Evolutionary conservation across 2,113 vertebrate species (phyloP).

Genomic region (Dicerorhinus sumatrensis): DNA sequence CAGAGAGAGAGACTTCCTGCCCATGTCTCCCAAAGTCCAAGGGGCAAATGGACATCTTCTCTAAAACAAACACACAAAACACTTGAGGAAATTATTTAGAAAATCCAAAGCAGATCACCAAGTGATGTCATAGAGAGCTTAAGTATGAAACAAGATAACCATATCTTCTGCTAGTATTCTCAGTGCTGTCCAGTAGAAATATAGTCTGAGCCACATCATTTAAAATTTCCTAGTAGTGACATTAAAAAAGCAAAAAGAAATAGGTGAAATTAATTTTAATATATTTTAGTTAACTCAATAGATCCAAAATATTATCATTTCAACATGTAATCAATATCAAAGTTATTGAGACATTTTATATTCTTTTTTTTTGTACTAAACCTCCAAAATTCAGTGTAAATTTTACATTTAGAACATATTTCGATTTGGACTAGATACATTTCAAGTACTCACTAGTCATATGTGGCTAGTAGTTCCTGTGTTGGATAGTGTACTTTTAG

Average conservation of each 20-base stretch:
- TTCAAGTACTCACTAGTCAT: neutral
- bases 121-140: neutral
- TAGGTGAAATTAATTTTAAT: neutral
- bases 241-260: conserved; percentile 13
- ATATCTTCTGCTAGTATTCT: neutral
- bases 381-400: neutral
- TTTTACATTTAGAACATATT: conserved; percentile 6
- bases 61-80: neutral
- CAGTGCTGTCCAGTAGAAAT: neutral
- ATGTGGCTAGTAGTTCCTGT: neutral
- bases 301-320: neutral
- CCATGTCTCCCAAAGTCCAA: neutral
- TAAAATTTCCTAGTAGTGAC: conserved; percentile 35
- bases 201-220: neutral
- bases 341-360: neutral
- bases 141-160: conserved; percentile 21
- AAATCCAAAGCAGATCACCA: neutral
- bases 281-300: neutral
- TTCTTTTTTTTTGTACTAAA: neutral
- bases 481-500: neutral
- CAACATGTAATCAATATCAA: neutral
- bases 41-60: neutral
- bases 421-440: neutral
- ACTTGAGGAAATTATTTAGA: neutral
- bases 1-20: neutral